Base-by-base conservation (phyloP, 1,140 invertebrate genomes). In the Gonioctena quinquepunctata region DNA sequence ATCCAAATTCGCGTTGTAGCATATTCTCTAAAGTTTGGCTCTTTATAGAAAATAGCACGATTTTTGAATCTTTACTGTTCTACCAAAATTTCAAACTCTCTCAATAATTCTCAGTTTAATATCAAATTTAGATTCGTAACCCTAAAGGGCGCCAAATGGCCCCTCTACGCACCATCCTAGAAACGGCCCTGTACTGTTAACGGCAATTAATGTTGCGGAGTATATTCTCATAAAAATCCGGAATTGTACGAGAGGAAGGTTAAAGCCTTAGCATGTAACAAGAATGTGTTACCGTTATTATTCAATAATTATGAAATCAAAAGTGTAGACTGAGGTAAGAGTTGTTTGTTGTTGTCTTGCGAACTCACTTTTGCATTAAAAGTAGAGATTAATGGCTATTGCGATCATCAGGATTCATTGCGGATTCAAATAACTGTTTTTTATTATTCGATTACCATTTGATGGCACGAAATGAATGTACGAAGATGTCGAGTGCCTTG, bases 201-300 rank as follows among this genome's bases (percentile, higher is more conserved):
- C 33, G 11, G 33, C 33, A 42, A 42, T 11, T 42, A 42, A 42
- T 42, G 16, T 42, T 42, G 33, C 33, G 33, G 33, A 42, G 33
- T 42, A 13, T 42, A 42, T n/a, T 68, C 57, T 42, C 7, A 68
- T 61, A 61, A 61, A 57, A 61, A 64, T 64, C 62, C 22, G 33
- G 28, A 52, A 49, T 50, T 49, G 48, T n/a, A 19, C 18, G 18
- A 22, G 19, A 50, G 48, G 62, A 64, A 63, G 49, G 68, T 52
- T 63, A 52, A 69, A 69, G 22, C 59, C 68, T 69, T 69, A 28
- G n/a, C 13, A 52, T 50, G 60, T 28, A 62, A 25, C 42, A 42
- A 54, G 68, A 69, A 69, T 69, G 68, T 63, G 50, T 69, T 69
- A 69, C 68, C 68, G 68, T 69, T 69, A 69, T 69, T 69, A 64